Percentiles rank a stretch among this genome's conserved stretches.
These are phyloP conservation scores for Drymonia ruficornis DNA, from an alignment of 2,888 invertebrate species.

Conservation along the genomic window DNA sequence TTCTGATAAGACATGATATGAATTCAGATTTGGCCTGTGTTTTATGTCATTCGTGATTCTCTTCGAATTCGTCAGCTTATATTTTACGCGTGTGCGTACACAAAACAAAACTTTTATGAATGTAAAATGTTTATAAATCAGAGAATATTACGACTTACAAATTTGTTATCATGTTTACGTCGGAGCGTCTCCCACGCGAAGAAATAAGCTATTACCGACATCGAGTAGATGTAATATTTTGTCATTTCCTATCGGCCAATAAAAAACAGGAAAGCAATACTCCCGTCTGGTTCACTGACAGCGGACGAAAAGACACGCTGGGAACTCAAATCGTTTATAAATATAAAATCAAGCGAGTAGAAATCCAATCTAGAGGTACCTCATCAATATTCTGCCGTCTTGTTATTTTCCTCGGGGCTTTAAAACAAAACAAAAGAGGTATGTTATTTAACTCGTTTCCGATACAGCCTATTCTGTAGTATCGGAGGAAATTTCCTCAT, in stretches of 20 bases:
- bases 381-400: constrained; percentile 76
- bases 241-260: constrained; percentile 40
- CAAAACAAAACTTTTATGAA: constrained; percentile 22
- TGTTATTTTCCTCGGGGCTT: constrained; percentile 72
- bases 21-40: constrained; percentile 58
- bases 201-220: constrained; percentile 36
- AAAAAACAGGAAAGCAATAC: constrained; percentile 34
- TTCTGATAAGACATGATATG: constrained; percentile 64
- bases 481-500: constrained; percentile 77
- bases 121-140: constrained; percentile 41
- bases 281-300: constrained; percentile 36
- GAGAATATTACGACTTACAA: constrained; percentile 31
- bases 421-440: constrained; percentile 75
- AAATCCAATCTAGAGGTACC: constrained; percentile 55
- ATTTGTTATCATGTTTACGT: constrained; percentile 38
- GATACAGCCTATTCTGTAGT: constrained; percentile 77
- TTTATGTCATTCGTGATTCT: constrained; percentile 54
- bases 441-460: constrained; percentile 82
- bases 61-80: constrained; percentile 23
- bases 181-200: constrained; percentile 32
- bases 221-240: constrained; percentile 38
- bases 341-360: constrained; percentile 54
- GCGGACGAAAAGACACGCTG: constrained; percentile 37
- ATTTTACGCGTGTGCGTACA: constrained; percentile 6
- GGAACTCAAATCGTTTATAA: constrained; percentile 51